Base-by-base conservation (phyloP, 2,797 vertebrate species). In the Chanos chanos region DNA sequence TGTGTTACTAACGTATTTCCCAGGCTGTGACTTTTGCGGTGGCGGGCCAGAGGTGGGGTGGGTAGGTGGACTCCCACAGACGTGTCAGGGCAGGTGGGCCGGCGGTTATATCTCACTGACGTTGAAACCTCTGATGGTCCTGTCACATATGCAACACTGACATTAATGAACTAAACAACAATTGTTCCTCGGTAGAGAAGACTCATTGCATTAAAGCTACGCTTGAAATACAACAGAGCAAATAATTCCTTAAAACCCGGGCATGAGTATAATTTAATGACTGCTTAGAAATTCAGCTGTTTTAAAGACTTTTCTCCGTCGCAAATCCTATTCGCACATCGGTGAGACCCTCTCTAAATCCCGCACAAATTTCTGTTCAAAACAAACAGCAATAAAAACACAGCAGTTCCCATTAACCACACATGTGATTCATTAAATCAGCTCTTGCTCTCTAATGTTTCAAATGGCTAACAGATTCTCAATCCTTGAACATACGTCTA, bases 21-120 rank as follows among this genome's bases (percentile, higher is more conserved):
- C 75, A 98, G 83, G 75, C 95, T 98, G 79, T 97, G 94, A 77
- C 95, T 98, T 88, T 98, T 97, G 77, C 95, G 90, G 84, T 98
- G 95, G 70, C 94, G 89, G 5, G 94, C 92, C 7, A 94, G 91
- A 1, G 95, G 94, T 1, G 94, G 93, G 0, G 94, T 94, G 50
- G 90, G 85, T 18, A 94, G 87, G 59, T 86, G 90, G 44, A 89
- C 85, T 16, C 92, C 90, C 54, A 97, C 90, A 1, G 95, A 94
- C 2, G 95, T 83, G 2, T 97, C 95, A 0, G 94, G 95, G 77
- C 94, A 98, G 0, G 95, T 98, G 25, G 95, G 95, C 41, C 94
- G 87, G 31, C 94, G 89, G 83, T 80, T 91, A 72, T 92, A 96
- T 77, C 90, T 90, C 69, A 89, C 70, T 15, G 90, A 73, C 21